Base-by-base conservation (phyloP, 1,140 invertebrate species). In the Cydia splendana region DNA sequence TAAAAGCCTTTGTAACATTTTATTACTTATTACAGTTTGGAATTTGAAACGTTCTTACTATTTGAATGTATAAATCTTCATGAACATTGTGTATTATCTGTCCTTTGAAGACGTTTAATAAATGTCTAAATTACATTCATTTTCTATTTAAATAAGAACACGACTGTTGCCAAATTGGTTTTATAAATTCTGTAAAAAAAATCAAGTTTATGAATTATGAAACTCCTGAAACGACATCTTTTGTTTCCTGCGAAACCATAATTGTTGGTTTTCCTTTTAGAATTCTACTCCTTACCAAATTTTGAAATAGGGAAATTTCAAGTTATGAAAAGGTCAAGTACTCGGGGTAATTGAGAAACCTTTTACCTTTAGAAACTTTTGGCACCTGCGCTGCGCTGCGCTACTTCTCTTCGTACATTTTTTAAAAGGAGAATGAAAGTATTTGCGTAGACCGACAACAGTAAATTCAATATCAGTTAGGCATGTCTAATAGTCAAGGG, bases 1-100 rank as follows among this genome's bases (percentile, higher is more conserved):
- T 62, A 62, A 62, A n/a, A n/a, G 20, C 20, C 57, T 62, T 62
- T 62, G 57, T 62, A 20, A 62, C 18, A 10, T n/a, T 62, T 62
- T 62, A 62, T 24, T 24, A 62, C n/a, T 24, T 51, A 51, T 9
- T 51, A 57, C 15, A 24, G 57, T 62, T 24, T 24, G 57, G 9
- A 24, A 20, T 62, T 62, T 62, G 9, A 57, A 18, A 57, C 15
- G 53, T 57, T 57, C n/a, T 57, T 57, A 18, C 6, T 57, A 57
- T 18, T 57, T 24, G 24, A 20, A 24, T 62, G 57, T 24, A 24
- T 62, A 20, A 24, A 18, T 62, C 6, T 62, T n/a, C 15, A 53
- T n/a, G 15, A 62, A 62, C 4, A 5, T 20, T 62, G 2, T 20
- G n/a, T 24, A 20, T 20, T 15, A 20, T 9, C 12, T 45, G 10